phyloP scores from a whole-genome alignment of 2,113 vertebrate genomes.

The Chaetops frenatus region DNA sequence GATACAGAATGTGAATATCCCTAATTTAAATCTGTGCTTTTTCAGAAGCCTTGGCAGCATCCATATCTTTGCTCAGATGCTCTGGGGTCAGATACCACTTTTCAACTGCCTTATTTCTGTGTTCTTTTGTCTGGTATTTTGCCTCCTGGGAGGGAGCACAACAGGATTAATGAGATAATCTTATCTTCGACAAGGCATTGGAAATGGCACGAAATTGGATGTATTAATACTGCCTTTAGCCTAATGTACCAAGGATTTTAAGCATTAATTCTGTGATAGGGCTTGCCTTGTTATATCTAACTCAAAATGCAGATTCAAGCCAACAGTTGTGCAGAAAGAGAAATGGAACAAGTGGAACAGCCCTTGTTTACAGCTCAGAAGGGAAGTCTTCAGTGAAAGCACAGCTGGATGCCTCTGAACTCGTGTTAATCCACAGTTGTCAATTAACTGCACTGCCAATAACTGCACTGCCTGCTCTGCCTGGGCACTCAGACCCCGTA shows the following conservation, averaged over 20 bases:
- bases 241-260: background rate
- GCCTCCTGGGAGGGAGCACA: background rate
- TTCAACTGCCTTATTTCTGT: background rate
- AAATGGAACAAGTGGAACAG: background rate
- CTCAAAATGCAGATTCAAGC: background rate
- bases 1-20: background rate
- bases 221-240: background rate
- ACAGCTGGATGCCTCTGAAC: background rate
- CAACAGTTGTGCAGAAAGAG: background rate
- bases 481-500: background rate
- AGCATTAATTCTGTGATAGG: background rate
- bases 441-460: accelerated
- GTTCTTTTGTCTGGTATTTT: background rate
- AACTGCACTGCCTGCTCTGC: background rate
- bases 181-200: background rate
- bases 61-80: background rate
- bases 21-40: background rate
- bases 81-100: background rate
- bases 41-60: background rate
- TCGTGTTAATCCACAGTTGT: background rate
- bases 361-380: background rate
- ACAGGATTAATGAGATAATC: background rate
- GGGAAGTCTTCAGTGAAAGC: background rate
- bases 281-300: background rate
- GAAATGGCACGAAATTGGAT: background rate